Evolutionary conservation across 2,113 vertebrate genomes (phyloP).

Genomic region (Paracanthobrama guichenoti): DNA sequence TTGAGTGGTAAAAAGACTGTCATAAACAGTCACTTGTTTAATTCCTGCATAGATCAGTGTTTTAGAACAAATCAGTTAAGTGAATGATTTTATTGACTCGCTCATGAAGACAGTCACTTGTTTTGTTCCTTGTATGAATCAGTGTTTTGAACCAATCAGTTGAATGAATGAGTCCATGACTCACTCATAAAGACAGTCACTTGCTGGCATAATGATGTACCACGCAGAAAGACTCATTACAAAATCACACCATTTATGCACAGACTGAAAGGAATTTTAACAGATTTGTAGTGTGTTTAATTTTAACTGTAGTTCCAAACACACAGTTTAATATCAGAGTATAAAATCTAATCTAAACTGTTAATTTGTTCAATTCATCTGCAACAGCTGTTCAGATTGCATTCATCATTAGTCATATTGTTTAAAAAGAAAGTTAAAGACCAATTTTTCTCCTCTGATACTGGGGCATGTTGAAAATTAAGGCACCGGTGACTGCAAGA

Average conservation of each 20-base stretch:
- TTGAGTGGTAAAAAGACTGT: neutral
- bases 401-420: neutral
- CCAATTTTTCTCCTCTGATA: neutral
- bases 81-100: neutral
- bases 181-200: neutral
- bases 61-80: neutral
- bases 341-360: neutral
- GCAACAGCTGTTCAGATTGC: constrained; percentile 4
- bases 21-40: neutral
- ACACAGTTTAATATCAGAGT: neutral
- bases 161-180: neutral
- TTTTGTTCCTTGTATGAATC: neutral
- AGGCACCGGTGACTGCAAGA: neutral
- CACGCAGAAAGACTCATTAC: neutral
- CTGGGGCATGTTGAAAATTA: neutral
- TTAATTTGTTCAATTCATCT: neutral
- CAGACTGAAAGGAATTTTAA: neutral
- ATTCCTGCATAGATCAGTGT: neutral
- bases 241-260: neutral
- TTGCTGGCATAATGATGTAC: neutral
- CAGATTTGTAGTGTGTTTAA: neutral
- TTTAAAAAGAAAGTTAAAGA: constrained; percentile 17
- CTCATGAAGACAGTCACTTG: neutral
- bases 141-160: neutral
- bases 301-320: neutral